Percentiles rank a stretch among this genome's conserved stretches.
These are phyloP conservation scores for Burhinus oedicnemus DNA, from an alignment of 2,113 vertebrate genomes.

Conservation along the genomic window DNA sequence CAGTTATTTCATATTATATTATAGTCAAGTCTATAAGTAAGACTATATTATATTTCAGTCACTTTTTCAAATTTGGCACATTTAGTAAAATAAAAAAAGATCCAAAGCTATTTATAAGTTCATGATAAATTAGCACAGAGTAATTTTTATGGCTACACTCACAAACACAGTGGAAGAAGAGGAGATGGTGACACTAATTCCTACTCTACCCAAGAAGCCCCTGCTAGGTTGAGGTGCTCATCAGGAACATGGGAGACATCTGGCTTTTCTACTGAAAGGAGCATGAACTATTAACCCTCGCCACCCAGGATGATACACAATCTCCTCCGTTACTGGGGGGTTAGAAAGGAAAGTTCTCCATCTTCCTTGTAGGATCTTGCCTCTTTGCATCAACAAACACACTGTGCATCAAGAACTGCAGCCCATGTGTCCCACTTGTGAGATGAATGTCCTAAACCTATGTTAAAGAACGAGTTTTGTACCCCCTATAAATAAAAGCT, in stretches of 20 bases:
- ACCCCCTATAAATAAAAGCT: neutral
- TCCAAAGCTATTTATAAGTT: neutral
- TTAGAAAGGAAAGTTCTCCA: neutral
- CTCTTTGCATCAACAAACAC: neutral
- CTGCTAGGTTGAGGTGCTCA: neutral
- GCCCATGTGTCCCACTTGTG: neutral
- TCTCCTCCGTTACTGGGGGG: rapidly evolving
- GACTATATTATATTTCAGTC: neutral
- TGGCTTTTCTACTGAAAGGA: neutral
- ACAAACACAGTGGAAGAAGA: neutral
- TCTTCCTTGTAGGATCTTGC: neutral
- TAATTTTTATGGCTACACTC: neutral
- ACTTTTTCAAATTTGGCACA: neutral
- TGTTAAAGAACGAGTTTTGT: neutral
- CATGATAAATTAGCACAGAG: neutral
- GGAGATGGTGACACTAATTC: neutral
- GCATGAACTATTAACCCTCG: neutral
- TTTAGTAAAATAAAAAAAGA: neutral
- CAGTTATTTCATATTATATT: neutral
- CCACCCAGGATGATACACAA: neutral
- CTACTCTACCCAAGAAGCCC: neutral
- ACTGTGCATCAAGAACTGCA: neutral
- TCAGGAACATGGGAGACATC: neutral
- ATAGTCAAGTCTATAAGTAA: neutral
- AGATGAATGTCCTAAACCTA: neutral